These are phyloP conservation scores for Mesorhabditis spiculigera DNA, from an alignment of 2,888 invertebrate genomes.

Conservation along the genomic window DNA sequence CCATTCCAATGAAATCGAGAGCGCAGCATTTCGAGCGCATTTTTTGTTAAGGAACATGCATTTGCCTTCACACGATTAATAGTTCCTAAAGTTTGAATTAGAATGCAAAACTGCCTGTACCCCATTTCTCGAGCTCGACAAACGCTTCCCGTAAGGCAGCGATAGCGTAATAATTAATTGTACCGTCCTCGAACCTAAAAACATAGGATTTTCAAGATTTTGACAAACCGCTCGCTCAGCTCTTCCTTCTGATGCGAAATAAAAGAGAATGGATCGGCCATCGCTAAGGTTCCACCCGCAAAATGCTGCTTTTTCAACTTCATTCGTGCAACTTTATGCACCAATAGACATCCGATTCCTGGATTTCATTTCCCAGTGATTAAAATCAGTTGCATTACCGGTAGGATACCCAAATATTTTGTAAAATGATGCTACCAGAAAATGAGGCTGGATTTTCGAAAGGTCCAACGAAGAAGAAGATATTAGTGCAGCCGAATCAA, in stretches of 20 bases:
- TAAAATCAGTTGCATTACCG: constrained; percentile 75
- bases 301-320: constrained; percentile 74
- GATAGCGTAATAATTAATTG: constrained; percentile 80
- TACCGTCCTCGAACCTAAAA: constrained; percentile 77
- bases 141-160: constrained; percentile 79
- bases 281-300: constrained; percentile 89
- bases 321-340: constrained; percentile 32
- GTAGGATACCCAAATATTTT: constrained; percentile 91
- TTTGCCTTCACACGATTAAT: constrained; percentile 32
- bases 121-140: constrained; percentile 70
- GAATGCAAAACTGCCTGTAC: constrained; percentile 56
- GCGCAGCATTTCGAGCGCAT: constrained; percentile 19
- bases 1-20: constrained; percentile 26
- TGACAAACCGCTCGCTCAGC: constrained; percentile 13
- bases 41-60: constrained; percentile 11
- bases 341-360: constrained; percentile 3
- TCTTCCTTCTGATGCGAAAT: constrained; percentile 43
- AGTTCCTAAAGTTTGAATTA: constrained; percentile 31
- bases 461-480: constrained; percentile 78
- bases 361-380: too few relatives aligned
- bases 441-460: constrained; percentile 74
- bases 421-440: constrained; percentile 87
- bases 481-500: constrained; percentile 83
- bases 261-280: constrained; percentile 74
- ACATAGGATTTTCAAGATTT: background rate